Conservation (phyloP, 1,140 invertebrate genomes). For the Calephelis virginiensis region DNA sequence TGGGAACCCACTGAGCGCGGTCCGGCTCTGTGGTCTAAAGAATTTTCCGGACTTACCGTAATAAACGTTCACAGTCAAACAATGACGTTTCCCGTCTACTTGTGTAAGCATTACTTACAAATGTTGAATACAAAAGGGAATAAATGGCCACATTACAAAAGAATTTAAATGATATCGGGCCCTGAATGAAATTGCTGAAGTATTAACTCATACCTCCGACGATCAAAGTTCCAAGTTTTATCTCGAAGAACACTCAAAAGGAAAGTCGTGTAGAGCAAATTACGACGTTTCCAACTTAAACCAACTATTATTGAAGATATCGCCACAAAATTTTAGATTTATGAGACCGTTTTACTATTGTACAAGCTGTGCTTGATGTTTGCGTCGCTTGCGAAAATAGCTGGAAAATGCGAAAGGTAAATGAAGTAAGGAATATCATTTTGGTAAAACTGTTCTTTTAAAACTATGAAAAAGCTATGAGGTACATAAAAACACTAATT, state of each 20-base stretch:
- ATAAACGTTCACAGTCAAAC: constrained; percentile 54
- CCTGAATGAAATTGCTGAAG: constrained; percentile 12
- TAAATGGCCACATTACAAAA: constrained; percentile 11
- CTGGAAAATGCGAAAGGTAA: too few species aligned
- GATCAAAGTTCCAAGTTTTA: constrained; percentile 11
- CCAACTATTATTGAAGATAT: constrained; percentile 9
- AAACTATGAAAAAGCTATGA: too few species aligned
- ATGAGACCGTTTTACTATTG: background rate
- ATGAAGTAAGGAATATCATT: too few species aligned
- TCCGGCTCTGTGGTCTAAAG: constrained; percentile 44
- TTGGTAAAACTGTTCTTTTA: too few species aligned
- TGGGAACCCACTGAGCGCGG: constrained; percentile 51
- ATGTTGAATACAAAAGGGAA: constrained; percentile 10
- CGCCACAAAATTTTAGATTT: constrained; percentile 7
- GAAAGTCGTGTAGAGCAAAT: constrained; percentile 9
- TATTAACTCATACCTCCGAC: constrained; percentile 7
- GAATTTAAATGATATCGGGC: background rate
- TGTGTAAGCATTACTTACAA: constrained; percentile 11
- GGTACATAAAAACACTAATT: too few species aligned
- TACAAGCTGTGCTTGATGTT: background rate
- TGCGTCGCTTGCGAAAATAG: background rate
- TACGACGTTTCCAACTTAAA: constrained; percentile 8
- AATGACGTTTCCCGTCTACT: constrained; percentile 46
- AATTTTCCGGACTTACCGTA: constrained; percentile 52
- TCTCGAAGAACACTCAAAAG: constrained; percentile 7